phyloP scores from a whole-genome alignment of 2,888 invertebrate genomes.

The Sussaba pulchella region DNA sequence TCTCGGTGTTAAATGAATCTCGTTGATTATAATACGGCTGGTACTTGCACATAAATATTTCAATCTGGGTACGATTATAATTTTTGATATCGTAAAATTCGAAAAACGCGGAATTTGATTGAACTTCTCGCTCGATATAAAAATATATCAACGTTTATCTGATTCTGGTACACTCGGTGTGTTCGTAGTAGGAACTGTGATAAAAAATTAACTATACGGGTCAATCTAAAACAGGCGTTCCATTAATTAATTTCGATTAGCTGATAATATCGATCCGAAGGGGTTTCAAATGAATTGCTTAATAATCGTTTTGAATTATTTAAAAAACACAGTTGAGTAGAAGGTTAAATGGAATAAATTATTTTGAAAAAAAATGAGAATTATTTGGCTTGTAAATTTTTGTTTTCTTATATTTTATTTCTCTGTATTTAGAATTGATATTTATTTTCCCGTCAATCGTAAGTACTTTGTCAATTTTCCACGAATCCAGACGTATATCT shows the following conservation, averaged over 20 bases:
- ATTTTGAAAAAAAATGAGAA: too few species aligned
- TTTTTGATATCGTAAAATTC: slow-evolving; percentile 9
- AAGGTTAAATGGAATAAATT: too few species aligned
- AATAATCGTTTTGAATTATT: too few species aligned
- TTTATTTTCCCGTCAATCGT: not conserved
- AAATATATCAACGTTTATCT: not conserved
- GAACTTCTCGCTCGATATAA: not conserved
- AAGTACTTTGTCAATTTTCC: not conserved
- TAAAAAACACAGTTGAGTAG: too few species aligned
- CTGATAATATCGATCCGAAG: too few species aligned
- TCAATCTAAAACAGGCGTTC: too few species aligned
- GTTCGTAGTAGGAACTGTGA: slow-evolving; percentile 3
- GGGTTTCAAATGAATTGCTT: too few species aligned
- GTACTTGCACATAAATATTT: slow-evolving; percentile 21
- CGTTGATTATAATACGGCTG: slow-evolving; percentile 40
- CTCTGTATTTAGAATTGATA: too few species aligned
- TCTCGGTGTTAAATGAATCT: slow-evolving; percentile 39
- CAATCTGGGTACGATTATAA: not conserved
- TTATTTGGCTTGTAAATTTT: too few species aligned
- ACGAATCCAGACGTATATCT: not conserved
- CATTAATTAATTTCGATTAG: too few species aligned
- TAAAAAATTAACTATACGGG: slow-evolving; percentile 6
- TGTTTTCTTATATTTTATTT: too few species aligned
- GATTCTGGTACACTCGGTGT: not conserved
- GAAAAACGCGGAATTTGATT: not conserved